Evolutionary conservation across 2,113 vertebrate species (phyloP).

Genomic region (Ammospiza nelsoni): DNA sequence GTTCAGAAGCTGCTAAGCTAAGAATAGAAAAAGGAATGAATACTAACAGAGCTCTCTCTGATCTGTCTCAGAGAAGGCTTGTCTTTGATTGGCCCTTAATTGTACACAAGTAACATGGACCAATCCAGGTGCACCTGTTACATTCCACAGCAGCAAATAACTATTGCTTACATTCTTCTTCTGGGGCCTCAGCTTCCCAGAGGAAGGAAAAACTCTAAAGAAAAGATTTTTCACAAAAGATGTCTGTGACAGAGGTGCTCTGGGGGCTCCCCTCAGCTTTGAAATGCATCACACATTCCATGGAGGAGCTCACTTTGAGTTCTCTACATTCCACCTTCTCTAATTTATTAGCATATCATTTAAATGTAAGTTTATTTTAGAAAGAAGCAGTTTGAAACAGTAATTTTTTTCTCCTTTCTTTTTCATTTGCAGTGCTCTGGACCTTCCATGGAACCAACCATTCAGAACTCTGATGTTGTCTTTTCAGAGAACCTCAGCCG

Average conservation of each 20-base stretch:
- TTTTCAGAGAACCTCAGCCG: conserved; percentile 92
- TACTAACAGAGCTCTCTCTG: no score
- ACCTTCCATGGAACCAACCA: conserved; percentile 98
- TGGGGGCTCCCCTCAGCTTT: not conserved
- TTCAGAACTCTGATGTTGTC: conserved; percentile 88
- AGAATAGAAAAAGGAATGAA: no score
- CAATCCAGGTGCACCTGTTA: no score
- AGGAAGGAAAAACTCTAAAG: no score
- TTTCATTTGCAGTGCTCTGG: conserved; percentile 87
- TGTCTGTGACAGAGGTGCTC: not conserved
- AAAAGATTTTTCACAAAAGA: no score
- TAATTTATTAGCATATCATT: not conserved
- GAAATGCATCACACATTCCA: not conserved
- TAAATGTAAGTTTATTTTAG: not conserved
- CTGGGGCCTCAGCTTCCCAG: no score
- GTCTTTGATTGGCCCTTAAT: no score
- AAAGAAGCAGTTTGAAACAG: not conserved
- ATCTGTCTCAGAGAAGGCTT: no score
- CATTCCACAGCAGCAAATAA: no score
- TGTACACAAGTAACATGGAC: no score
- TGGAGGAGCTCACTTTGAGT: not conserved
- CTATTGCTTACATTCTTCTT: no score
- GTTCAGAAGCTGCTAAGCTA: no score
- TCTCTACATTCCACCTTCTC: not conserved
- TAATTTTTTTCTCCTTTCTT: conserved; percentile 41